Percentiles rank a stretch among this genome's conserved stretches.
phyloP scores from a whole-genome alignment of 2,797 vertebrate genomes.

The Lepilemur ruficaudatus region DNA sequence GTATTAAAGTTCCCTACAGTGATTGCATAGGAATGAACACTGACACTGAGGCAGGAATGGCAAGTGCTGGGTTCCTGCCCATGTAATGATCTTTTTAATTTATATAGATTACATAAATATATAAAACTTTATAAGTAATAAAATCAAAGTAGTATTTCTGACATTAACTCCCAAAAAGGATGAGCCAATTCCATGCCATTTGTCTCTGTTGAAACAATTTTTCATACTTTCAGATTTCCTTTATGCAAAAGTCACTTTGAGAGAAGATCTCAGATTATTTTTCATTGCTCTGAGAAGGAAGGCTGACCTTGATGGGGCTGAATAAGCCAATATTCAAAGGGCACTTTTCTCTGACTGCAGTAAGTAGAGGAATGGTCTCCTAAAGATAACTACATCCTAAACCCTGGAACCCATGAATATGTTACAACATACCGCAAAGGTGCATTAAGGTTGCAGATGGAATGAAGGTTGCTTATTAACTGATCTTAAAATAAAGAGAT shows the following conservation, averaged over 20 bases:
- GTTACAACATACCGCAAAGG: not conserved
- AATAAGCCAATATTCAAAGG: not conserved
- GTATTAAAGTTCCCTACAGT: not conserved
- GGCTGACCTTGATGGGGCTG: not conserved
- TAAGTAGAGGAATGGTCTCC: not conserved
- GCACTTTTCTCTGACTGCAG: not conserved
- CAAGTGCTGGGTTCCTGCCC: not conserved
- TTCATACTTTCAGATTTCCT: not conserved
- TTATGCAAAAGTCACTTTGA: not conserved
- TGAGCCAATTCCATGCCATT: not conserved
- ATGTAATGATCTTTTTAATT: not conserved
- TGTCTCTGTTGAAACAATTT: not conserved
- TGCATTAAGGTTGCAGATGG: not conserved
- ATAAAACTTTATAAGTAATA: not conserved
- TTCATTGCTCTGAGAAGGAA: not conserved
- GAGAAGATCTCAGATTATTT: not conserved
- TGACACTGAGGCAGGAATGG: not conserved
- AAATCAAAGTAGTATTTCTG: not conserved
- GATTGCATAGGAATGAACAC: not conserved
- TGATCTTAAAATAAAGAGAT: not conserved
- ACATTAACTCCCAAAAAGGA: not conserved
- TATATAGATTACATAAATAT: not conserved
- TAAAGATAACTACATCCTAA: not conserved
- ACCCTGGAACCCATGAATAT: not conserved
- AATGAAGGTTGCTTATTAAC: not conserved